These are phyloP conservation scores for Botia kubotai DNA, from an alignment of 2,797 vertebrate species.

Conservation along the genomic window DNA sequence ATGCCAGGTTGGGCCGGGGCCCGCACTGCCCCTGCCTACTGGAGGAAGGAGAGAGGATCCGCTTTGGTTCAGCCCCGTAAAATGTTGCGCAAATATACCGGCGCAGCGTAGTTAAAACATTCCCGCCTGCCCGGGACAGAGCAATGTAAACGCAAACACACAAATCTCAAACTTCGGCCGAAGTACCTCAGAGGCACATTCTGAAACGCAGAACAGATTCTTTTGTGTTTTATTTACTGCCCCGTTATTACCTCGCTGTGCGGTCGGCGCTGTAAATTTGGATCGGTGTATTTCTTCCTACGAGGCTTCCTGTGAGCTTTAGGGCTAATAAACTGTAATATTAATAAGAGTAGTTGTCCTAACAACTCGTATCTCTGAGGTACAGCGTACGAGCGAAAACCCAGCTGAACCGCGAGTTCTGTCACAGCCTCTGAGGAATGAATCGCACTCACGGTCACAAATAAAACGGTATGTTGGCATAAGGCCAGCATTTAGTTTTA, in stretches of 20 bases:
- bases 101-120: slow-evolving; percentile 38
- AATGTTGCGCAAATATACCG: slow-evolving; percentile 45
- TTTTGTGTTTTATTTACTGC: slow-evolving; percentile 13
- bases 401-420: background rate
- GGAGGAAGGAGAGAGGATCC: background rate
- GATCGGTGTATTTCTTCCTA: background rate
- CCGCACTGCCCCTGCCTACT: background rate
- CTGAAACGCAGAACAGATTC: slow-evolving; percentile 12
- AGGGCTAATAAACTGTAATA: background rate
- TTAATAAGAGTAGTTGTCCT: background rate
- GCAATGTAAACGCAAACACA: slow-evolving; percentile 25
- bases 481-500: background rate
- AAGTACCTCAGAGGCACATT: slow-evolving; percentile 41
- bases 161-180: slow-evolving; percentile 26
- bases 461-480: background rate
- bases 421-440: background rate
- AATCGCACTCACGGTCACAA: background rate
- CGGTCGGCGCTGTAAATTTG: slow-evolving; percentile 29
- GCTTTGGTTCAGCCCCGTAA: slow-evolving; percentile 21
- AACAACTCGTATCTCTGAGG: background rate
- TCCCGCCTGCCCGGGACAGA: background rate
- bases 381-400: background rate
- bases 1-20: slow-evolving; percentile 17
- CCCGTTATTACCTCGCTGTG: slow-evolving; percentile 5
- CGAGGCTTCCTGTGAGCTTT: background rate